Base-by-base conservation (phyloP, 2,888 invertebrate genomes). In the Thereva nobilitata region DNA sequence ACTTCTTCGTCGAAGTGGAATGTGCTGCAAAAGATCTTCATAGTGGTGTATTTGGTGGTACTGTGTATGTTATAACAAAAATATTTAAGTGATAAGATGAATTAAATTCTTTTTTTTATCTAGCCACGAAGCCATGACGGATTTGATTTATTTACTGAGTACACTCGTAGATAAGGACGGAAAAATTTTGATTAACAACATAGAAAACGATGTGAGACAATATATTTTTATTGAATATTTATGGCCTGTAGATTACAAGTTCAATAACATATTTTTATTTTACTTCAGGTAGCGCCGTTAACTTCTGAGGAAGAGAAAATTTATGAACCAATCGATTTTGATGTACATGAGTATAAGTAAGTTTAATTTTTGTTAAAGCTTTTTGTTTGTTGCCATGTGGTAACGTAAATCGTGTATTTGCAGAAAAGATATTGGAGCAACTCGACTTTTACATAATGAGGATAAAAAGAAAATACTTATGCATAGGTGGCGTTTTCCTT, bases 401-500 rank as follows among this genome's bases (percentile, higher is more conserved):
- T 8, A 59, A 59, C 49, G 12, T 47, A 12, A 8, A 49, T 40
- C 49, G 4, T 1, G 7, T 40, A 73, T 83, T 82, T 64, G 23
- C 67, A 79, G 79, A 71, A 77, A 82, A 4, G 90, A 90, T 71
- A 84, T 95, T 70, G 94, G 93, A 42, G 84, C 88, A 12, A 78
- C 79, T 0, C 81, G 83, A 76, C 82, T 96, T 69, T 85, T 90
- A 8, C 91, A 93, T 74, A 87, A 89, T 66, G 89, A 89, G 70
- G 88, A 92, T 69, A 94, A 93, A 81, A 89, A 87, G 56, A 85
- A 92, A 75, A 82, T 96, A 10, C 81, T 99, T 72, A 95, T 96
- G 95, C 91, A 93, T 77, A 87, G 98, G 69, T 99, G 98, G 98
- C 86, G 98, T 64, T 92, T 88, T 77, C 98, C 98, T 2, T 91